Evolutionary conservation across 2,888 invertebrate species (phyloP).

Genomic region (Megamerina dolium): DNA sequence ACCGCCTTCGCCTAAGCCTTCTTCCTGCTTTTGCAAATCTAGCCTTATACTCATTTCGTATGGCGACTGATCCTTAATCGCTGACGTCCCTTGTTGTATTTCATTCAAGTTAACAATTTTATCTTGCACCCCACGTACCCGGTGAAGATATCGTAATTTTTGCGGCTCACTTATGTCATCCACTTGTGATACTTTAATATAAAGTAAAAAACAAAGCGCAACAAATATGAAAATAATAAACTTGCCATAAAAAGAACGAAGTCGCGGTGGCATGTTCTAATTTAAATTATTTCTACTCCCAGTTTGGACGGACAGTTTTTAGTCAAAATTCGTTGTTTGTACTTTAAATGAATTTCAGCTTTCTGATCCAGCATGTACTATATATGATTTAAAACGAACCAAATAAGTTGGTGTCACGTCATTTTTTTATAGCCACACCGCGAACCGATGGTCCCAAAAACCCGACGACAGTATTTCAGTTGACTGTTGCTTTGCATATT

Average conservation of each 20-base stretch:
- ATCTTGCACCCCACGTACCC: not conserved
- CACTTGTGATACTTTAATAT: conserved; percentile 38
- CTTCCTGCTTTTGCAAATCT: conserved; percentile 61
- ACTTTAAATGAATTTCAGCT: too few species aligned
- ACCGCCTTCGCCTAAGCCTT: conserved; percentile 68
- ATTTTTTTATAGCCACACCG: too few species aligned
- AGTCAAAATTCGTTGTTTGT: too few species aligned
- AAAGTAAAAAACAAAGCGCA: conserved; percentile 41
- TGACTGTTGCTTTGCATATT: too few species aligned
- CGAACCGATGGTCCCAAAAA: too few species aligned
- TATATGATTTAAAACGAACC: too few species aligned
- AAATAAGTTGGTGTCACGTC: too few species aligned
- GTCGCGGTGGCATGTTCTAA: conserved; percentile 46
- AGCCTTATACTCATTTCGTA: conserved; percentile 51
- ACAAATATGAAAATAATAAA: conserved; percentile 42
- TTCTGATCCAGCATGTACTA: too few species aligned
- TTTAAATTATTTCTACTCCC: too few species aligned
- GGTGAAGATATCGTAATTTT: conserved; percentile 6
- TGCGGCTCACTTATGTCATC: conserved; percentile 10
- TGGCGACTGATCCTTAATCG: conserved; percentile 22
- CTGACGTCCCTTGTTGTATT: conserved; percentile 19
- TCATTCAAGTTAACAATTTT: conserved; percentile 28
- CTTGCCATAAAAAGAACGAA: conserved; percentile 47
- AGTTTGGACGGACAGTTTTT: too few species aligned
- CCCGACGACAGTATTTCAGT: too few species aligned